Evolutionary conservation across 2,113 vertebrate species (phyloP).

Genomic region (Gasterosteus nipponicus): DNA sequence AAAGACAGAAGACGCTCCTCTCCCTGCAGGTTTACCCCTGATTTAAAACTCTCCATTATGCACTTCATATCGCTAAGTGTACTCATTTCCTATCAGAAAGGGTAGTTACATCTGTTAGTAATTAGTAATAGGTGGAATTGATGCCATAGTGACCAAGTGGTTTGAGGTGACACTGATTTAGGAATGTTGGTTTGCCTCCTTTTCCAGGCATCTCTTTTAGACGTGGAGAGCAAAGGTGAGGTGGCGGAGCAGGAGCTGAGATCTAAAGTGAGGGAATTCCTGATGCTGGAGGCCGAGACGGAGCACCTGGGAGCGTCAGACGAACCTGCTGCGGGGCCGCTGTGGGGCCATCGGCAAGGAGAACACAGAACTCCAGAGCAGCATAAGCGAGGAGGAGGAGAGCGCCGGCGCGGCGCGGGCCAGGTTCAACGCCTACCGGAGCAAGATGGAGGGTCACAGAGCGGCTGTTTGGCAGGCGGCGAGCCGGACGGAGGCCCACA

Average conservation of each 20-base stretch:
- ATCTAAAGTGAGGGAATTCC: slow-evolving; percentile 40
- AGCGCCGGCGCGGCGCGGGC: background rate
- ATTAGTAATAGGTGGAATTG: background rate
- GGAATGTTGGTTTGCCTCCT: background rate
- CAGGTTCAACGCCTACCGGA: slow-evolving; percentile 57
- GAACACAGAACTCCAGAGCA: slow-evolving; percentile 53
- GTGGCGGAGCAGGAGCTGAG: slow-evolving; percentile 52
- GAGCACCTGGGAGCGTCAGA: slow-evolving; percentile 44
- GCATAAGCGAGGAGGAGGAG: slow-evolving; percentile 59
- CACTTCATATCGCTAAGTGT: too few species aligned
- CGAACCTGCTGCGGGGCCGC: slow-evolving; percentile 19
- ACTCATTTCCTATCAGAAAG: background rate
- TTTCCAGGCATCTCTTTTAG: slow-evolving; percentile 53
- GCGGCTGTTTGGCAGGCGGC: slow-evolving; percentile 24
- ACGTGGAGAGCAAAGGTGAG: slow-evolving; percentile 44
- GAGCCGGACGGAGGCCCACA: slow-evolving; percentile 55
- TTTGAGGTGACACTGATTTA: background rate
- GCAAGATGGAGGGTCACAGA: slow-evolving; percentile 71
- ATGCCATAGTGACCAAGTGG: background rate
- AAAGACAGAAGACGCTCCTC: slow-evolving; percentile 54
- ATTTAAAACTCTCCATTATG: background rate
- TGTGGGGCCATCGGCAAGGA: slow-evolving; percentile 39
- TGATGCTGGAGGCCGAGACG: slow-evolving; percentile 49
- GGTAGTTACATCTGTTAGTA: background rate
- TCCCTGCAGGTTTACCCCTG: slow-evolving; percentile 63